Conservation (phyloP, 1,140 invertebrate species). For the Archegozetes longisetosus region DNA sequence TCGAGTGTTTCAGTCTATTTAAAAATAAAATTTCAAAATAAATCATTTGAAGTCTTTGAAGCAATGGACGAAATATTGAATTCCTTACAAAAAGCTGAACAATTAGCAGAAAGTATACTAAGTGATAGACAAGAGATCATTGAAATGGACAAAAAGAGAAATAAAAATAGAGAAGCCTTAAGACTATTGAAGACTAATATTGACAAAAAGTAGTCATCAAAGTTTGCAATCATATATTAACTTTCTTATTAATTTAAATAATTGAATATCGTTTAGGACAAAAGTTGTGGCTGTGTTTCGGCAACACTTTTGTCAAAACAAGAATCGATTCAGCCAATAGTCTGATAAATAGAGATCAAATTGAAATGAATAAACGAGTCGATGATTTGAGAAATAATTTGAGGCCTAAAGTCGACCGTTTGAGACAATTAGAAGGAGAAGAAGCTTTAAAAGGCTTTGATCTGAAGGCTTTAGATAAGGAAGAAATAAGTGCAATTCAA, state of each 20-base stretch:
- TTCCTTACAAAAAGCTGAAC: slow-evolving; percentile 5
- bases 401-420: background rate
- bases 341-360: background rate
- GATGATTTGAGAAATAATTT: background rate
- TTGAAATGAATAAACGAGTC: background rate
- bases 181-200: background rate
- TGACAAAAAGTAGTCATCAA: background rate
- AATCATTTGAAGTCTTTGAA: no score
- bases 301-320: background rate
- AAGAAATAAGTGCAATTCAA: no score
- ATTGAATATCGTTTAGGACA: background rate
- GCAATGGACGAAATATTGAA: slow-evolving; percentile 2
- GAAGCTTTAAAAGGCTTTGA: background rate
- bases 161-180: slow-evolving; percentile 18
- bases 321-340: background rate
- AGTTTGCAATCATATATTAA: background rate
- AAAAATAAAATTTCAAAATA: no score
- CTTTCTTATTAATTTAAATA: background rate
- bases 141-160: slow-evolving; percentile 5
- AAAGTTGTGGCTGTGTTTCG: background rate
- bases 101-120: slow-evolving; percentile 7
- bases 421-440: background rate
- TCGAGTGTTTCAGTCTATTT: no score
- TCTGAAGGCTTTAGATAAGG: background rate
- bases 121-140: slow-evolving; percentile 5